Conservation (phyloP, 2,113 vertebrate genomes). For the Enhydra lutris region DNA sequence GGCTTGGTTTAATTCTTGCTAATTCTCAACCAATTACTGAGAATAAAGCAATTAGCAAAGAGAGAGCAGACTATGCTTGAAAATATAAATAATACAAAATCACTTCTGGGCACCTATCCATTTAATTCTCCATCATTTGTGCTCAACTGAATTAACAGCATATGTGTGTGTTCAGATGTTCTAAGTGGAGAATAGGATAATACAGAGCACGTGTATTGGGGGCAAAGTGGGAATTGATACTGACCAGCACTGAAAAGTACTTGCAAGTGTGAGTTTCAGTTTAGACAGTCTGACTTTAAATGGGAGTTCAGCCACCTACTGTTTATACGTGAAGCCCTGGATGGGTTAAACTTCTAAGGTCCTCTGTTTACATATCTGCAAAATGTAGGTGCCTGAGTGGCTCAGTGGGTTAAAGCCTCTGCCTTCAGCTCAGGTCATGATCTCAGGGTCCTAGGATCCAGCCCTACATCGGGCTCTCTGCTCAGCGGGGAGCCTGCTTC, state of each 20-base stretch:
- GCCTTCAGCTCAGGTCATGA: too few species aligned
- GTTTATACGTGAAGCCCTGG: not conserved
- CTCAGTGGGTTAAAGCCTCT: too few species aligned
- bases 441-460: too few species aligned
- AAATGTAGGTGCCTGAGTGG: not conserved
- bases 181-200: not conserved
- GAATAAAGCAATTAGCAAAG: constrained; percentile 40
- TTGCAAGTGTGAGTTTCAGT: not conserved
- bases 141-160: not conserved
- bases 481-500: too few species aligned
- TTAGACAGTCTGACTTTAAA: not conserved
- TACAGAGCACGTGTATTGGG: not conserved
- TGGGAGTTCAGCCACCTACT: not conserved
- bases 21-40: constrained; percentile 60
- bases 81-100: constrained; percentile 61
- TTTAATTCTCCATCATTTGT: not conserved
- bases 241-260: not conserved
- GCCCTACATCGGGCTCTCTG: too few species aligned
- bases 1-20: constrained; percentile 52
- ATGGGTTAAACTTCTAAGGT: not conserved
- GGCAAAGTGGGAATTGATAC: not conserved
- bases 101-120: not conserved
- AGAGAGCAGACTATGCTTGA: constrained; percentile 37
- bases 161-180: not conserved
- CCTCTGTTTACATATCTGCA: not conserved